These are phyloP conservation scores for Bimastos eiseni DNA, from an alignment of 2,888 invertebrate species.

Conservation along the genomic window DNA sequence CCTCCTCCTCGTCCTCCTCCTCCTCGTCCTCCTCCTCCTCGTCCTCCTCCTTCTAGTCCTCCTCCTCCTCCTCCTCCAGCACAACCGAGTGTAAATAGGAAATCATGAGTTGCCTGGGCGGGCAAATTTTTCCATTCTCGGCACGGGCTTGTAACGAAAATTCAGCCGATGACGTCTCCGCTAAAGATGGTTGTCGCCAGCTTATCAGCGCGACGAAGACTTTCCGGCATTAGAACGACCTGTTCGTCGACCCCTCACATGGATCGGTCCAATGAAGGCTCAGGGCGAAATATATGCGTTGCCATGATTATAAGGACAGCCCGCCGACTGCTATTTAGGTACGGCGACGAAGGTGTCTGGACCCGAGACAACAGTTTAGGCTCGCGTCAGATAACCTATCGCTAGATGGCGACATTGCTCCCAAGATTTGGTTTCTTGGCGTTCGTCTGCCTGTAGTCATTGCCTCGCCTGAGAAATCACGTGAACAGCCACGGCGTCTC, in stretches of 20 bases:
- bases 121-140: background rate
- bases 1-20: background rate
- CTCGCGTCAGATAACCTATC: background rate
- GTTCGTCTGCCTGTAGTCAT: background rate
- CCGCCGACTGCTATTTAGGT: background rate
- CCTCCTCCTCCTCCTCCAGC: background rate
- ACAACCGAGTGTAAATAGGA: background rate
- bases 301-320: background rate
- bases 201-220: constrained; percentile 13
- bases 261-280: background rate
- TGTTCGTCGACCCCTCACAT: background rate
- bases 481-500: background rate
- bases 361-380: background rate
- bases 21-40: background rate
- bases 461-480: background rate
- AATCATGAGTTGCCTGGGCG: background rate
- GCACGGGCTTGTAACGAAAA: background rate
- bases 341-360: background rate
- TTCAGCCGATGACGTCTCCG: background rate
- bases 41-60: background rate
- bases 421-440: background rate
- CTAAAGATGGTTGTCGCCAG: background rate
- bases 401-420: background rate
- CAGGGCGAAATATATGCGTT: background rate
- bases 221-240: background rate